phyloP scores from a whole-genome alignment of 2,888 invertebrate genomes.

The Drosophila aldrichi region DNA sequence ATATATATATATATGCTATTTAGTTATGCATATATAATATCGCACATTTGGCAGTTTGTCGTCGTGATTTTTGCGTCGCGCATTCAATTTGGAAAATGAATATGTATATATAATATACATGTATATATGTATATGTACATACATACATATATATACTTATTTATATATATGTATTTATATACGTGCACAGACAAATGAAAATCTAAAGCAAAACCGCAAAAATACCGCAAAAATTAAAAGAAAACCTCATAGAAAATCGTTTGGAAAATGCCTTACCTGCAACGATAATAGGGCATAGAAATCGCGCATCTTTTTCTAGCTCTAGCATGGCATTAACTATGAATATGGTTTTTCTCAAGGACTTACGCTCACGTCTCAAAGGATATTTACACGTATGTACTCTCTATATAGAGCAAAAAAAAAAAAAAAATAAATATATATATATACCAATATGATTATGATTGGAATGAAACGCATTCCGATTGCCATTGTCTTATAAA shows the following conservation, averaged over 20 bases:
- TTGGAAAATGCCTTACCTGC: slow-evolving; percentile 22
- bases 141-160: slow-evolving; percentile 10
- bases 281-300: slow-evolving; percentile 28
- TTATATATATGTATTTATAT: background rate
- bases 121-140: background rate
- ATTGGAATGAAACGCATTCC: slow-evolving; percentile 25
- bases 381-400: slow-evolving; percentile 85
- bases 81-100: slow-evolving; percentile 70
- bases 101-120: slow-evolving; percentile 8
- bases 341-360: slow-evolving; percentile 85
- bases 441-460: background rate
- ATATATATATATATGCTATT: background rate
- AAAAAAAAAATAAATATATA: no score
- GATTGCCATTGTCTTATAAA: slow-evolving; percentile 19
- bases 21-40: slow-evolving; percentile 27
- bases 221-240: slow-evolving; percentile 17
- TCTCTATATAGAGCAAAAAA: background rate
- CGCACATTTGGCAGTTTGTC: slow-evolving; percentile 72
- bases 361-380: slow-evolving; percentile 84
- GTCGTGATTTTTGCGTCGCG: slow-evolving; percentile 67
- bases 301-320: slow-evolving; percentile 16
- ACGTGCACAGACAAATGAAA: slow-evolving; percentile 33
- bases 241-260: slow-evolving; percentile 24
- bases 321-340: slow-evolving; percentile 83
- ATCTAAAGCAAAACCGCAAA: slow-evolving; percentile 38